These are phyloP conservation scores for Hemichromis elongatus DNA, from an alignment of 2,113 vertebrate genomes.

Conservation along the genomic window DNA sequence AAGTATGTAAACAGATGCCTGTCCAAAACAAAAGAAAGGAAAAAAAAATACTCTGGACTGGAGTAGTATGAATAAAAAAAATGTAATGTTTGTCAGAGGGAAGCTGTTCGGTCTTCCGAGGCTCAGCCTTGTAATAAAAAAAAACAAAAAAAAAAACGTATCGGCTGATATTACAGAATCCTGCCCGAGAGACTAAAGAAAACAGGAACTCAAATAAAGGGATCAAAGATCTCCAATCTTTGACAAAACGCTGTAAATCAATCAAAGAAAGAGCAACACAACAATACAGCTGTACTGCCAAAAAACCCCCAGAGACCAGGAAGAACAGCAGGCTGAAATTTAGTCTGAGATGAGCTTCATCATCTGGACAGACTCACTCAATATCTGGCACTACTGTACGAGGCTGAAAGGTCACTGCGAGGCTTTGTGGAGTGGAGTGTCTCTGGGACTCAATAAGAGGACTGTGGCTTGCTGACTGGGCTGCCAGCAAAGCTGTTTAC, in stretches of 20 bases:
- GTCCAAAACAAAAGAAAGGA: background rate
- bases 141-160: background rate
- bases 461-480: slow-evolving; percentile 19
- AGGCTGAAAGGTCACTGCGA: slow-evolving; percentile 44
- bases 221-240: slow-evolving; percentile 14
- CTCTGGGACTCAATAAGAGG: slow-evolving; percentile 36
- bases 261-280: slow-evolving; percentile 38
- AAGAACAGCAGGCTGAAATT: slow-evolving; percentile 7
- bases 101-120: background rate
- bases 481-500: slow-evolving; percentile 34
- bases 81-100: background rate
- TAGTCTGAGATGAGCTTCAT: slow-evolving; percentile 38
- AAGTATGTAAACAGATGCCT: background rate
- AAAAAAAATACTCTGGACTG: no score
- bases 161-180: background rate
- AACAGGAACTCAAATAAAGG: slow-evolving; percentile 16
- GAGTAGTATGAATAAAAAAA: background rate
- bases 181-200: background rate
- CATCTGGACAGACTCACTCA: slow-evolving; percentile 37
- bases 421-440: slow-evolving; percentile 40
- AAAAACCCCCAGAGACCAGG: background rate
- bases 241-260: slow-evolving; percentile 40
- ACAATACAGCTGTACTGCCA: background rate
- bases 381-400: slow-evolving; percentile 27
- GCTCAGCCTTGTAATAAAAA: slow-evolving; percentile 9